Evolutionary conservation across 2,113 vertebrate species (phyloP), one percentile per base, ranked within the genome.

Genomic region (Oceanodroma tethys): DNA sequence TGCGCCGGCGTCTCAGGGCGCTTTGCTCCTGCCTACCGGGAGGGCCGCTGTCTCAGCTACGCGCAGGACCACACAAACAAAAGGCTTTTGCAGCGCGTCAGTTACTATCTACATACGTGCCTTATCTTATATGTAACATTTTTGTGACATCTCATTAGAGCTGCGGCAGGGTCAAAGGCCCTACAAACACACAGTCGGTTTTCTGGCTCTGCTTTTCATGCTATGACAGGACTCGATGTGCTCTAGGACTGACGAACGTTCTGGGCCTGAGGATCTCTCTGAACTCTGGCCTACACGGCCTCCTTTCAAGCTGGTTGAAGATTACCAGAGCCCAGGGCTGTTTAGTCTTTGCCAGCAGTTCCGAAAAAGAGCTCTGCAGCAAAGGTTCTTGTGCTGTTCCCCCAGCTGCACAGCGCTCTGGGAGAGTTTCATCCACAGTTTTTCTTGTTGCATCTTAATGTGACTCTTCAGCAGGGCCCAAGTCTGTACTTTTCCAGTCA

Each of bases 241-340:
- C 66, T 82, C 32, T 53, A 58, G 81, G 62, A 85, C 70, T 53
- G 91, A 76, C 0, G 0, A 75, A 38, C 0, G 0, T 62, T 87
- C 72, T 75, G 96, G 52, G 34, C 48, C 1, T 0, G 9, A 45
- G 67, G 65, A 79, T 56, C 32, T 91, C 72, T 60, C 83, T 82
- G 81, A 82, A 56, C 89, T 91, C 58, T 68, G 73, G 36, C 65
- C 86, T 30, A 50, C 66, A 40, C 3, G 8, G 52, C 56, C 53
- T 91, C 74, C 78, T 91, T 95, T 93, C 86, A 75, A 82, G 13
- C 53, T 30, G 62, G 55, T 59, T 95, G 92, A 92, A 73, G 75
- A 80, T 84, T 66, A 52, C 63, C 92, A 90, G 94, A 94, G 73
- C 83, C 56, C 43, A 75, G 68, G 34, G 70, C 73, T 75, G 66